phyloP scores from a whole-genome alignment of 2,888 invertebrate genomes.

The Chydorus sphaericus region DNA sequence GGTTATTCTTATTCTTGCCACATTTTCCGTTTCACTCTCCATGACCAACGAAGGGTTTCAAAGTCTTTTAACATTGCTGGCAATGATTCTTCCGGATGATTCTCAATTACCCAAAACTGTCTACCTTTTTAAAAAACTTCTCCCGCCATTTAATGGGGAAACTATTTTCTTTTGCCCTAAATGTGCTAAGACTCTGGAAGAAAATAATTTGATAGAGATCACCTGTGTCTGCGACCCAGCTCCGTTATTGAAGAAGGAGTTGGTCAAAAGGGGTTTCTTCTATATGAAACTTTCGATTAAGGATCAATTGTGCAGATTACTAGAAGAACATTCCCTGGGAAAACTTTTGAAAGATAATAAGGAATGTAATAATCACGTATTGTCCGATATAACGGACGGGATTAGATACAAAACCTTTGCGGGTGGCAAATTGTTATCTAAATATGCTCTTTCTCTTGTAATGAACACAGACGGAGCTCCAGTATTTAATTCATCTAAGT shows the following conservation, averaged over 20 bases:
- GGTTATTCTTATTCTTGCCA: too few species aligned
- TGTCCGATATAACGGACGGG: neutral
- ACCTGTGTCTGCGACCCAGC: neutral
- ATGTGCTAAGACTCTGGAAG: neutral
- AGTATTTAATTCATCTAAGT: conserved; percentile 15
- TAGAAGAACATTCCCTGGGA: neutral
- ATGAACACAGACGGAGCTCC: conserved; percentile 17
- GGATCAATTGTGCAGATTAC: neutral
- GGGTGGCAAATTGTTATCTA: neutral
- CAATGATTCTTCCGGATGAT: neutral
- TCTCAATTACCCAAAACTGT: neutral
- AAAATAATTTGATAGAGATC: neutral
- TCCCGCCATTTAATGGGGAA: neutral
- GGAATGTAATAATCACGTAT: neutral
- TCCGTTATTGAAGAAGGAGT: neutral
- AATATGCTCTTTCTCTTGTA: conserved; percentile 13
- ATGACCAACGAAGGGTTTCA: neutral
- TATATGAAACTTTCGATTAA: neutral
- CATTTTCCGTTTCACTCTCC: too few species aligned
- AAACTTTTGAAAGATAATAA: neutral
- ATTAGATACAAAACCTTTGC: neutral
- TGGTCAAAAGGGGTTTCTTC: neutral
- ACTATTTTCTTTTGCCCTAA: neutral
- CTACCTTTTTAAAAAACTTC: neutral
- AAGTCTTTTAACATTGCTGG: neutral